These are phyloP conservation scores for Hermatobates lingyangjiaoensis DNA, from an alignment of 1,140 invertebrate species.

Conservation along the genomic window DNA sequence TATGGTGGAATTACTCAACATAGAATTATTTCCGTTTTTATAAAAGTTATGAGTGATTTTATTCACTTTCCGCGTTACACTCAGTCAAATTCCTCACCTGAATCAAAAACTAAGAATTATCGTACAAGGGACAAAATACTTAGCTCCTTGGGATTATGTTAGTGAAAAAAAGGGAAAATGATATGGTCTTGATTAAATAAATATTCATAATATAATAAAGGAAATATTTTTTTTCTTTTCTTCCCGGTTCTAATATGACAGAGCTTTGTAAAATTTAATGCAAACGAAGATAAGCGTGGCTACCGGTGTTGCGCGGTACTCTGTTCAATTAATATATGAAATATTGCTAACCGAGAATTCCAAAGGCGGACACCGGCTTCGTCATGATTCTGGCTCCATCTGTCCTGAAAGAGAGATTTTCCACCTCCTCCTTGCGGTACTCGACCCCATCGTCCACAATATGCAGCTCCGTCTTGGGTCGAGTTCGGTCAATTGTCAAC, in stretches of 20 bases:
- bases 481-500: constrained; percentile 80
- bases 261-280: neutral
- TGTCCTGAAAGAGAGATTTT: constrained; percentile 55
- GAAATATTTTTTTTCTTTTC: neutral
- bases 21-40: too few species aligned
- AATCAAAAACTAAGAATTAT: too few species aligned
- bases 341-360: constrained; percentile 54
- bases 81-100: too few species aligned
- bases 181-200: neutral
- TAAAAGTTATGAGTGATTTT: too few species aligned
- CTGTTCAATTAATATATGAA: too few species aligned
- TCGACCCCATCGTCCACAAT: constrained; percentile 83
- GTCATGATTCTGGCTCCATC: constrained; percentile 37
- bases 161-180: too few species aligned
- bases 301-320: too few species aligned
- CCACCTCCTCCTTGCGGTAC: constrained; percentile 73
- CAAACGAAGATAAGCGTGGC: neutral
- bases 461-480: constrained; percentile 49
- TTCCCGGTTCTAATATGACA: neutral
- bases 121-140: too few species aligned
- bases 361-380: constrained; percentile 74
- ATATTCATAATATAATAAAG: neutral
- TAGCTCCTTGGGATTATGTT: too few species aligned
- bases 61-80: too few species aligned
- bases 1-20: too few species aligned